Evolutionary conservation across 1,140 invertebrate genomes (phyloP).

Genomic region (Manduca sexta): DNA sequence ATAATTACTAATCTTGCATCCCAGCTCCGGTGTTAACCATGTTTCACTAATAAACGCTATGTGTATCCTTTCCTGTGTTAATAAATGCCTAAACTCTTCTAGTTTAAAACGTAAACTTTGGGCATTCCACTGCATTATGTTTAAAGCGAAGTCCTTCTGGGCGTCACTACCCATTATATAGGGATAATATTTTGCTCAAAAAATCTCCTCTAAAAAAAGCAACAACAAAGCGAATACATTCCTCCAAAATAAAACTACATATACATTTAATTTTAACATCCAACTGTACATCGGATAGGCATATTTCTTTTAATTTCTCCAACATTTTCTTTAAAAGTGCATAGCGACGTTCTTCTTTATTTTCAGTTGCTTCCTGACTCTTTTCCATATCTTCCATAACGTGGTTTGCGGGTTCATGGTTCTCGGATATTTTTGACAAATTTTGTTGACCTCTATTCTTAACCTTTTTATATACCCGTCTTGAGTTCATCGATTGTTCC

Average conservation of each 20-base stretch:
- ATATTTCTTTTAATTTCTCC: not conserved
- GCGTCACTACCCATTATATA: not conserved
- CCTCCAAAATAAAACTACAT: not conserved
- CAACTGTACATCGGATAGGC: not conserved
- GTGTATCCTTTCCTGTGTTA: not conserved
- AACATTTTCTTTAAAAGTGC: not conserved
- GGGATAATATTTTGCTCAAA: not conserved
- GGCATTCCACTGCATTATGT: constrained; percentile 1
- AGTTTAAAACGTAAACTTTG: not conserved
- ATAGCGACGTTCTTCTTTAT: not conserved
- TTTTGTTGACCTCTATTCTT: too few species aligned
- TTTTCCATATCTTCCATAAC: not conserved
- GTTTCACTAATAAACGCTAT: not conserved
- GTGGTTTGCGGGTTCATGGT: too few species aligned
- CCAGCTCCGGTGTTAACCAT: not conserved
- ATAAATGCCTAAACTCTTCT: not conserved
- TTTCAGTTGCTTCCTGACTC: not conserved
- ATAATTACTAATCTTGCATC: not conserved
- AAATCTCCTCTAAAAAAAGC: not conserved
- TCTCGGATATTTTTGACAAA: too few species aligned
- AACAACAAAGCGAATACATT: not conserved
- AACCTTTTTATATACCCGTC: too few species aligned
- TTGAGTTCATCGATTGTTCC: too few species aligned
- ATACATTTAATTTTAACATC: not conserved
- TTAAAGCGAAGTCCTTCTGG: not conserved